Conservation (phyloP, 2,113 vertebrate species). For the Cacatua alba region DNA sequence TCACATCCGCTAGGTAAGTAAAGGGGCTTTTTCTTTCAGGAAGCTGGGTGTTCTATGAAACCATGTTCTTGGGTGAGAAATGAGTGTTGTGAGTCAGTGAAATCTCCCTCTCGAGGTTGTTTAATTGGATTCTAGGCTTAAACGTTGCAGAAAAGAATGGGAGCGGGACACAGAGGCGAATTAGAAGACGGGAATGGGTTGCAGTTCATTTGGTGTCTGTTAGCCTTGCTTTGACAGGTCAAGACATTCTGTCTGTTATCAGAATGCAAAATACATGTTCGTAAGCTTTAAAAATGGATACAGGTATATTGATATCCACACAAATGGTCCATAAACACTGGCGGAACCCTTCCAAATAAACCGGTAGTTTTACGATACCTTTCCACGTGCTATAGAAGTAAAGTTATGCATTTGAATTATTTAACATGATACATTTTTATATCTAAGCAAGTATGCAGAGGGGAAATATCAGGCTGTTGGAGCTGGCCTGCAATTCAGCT, state of each 20-base stretch:
- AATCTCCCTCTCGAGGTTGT: constrained; percentile 15
- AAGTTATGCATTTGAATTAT: constrained; percentile 36
- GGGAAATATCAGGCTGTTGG: not conserved
- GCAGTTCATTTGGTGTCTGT: constrained; percentile 60
- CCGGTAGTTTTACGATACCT: constrained; percentile 6
- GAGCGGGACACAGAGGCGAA: constrained; percentile 12
- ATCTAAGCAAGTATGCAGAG: not conserved
- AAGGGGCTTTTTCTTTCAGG: not conserved
- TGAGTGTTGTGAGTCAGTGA: constrained; percentile 36
- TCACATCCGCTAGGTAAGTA: not conserved
- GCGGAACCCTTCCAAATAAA: not conserved
- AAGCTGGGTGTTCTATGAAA: constrained; percentile 6
- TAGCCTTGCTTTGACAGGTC: constrained; percentile 45
- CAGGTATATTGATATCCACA: constrained; percentile 30
- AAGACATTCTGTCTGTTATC: not conserved
- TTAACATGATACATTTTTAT: constrained; percentile 24
- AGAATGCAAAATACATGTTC: constrained; percentile 33
- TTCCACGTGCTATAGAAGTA: not conserved
- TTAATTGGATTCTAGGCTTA: constrained; percentile 50
- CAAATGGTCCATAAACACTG: not conserved
- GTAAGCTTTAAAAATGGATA: constrained; percentile 25
- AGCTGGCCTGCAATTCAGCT: constrained; percentile 41
- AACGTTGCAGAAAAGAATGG: constrained; percentile 50
- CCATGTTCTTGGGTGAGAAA: not conserved
- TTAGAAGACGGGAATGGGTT: constrained; percentile 36